Evolutionary conservation across 2,113 vertebrate species (phyloP), one percentile per base, ranked within the genome.

Genomic region (Ciconia stormi): DNA sequence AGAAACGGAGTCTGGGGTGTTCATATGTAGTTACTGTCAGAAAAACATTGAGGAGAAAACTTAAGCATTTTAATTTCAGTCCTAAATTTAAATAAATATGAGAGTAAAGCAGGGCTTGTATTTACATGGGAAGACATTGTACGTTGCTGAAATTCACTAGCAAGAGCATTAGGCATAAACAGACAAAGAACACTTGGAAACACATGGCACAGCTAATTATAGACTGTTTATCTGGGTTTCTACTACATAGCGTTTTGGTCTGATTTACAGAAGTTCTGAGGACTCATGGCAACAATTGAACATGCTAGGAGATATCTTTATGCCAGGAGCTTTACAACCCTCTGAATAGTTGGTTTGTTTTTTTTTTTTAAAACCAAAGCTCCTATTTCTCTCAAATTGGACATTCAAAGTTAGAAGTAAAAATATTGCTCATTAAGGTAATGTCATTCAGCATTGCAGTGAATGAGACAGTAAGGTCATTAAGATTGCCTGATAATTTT

Each of bases 171-270:
- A 63, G 55, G 17, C 42, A 19, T 49, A 16, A 62, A 40, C 38
- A 52, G 25, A 30, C 20, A 23, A 25, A 38, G 26, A 50, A 15
- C 22, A 26, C 47, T 38, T 36, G 1, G 13, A 53, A 61, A 26
- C 15, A 15, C 3, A 1, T 2, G 14, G 56, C 55, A 26, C 30
- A 32, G n/a, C 26, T n/a, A 29, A n/a, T 21, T 25, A 14, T 49
- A 69, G 19, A 17, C 70, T 23, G 14, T 46, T 78, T 59, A 4
- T 47, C 30, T 62, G 70, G 14, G 15, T 56, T 74, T 76, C 47
- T 63, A 8, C 17, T 53, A 17, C 3, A 1, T 20, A 53, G 47
- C 0, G 1, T 30, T 55, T 62, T 27, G 40, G 13, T n/a, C 14
- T 56, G 18, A 32, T 36, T 55, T 34, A n/a, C 23, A 42, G 36